Evolutionary conservation across 2,797 vertebrate genomes (phyloP).

Genomic region (Lacerta agilis): DNA sequence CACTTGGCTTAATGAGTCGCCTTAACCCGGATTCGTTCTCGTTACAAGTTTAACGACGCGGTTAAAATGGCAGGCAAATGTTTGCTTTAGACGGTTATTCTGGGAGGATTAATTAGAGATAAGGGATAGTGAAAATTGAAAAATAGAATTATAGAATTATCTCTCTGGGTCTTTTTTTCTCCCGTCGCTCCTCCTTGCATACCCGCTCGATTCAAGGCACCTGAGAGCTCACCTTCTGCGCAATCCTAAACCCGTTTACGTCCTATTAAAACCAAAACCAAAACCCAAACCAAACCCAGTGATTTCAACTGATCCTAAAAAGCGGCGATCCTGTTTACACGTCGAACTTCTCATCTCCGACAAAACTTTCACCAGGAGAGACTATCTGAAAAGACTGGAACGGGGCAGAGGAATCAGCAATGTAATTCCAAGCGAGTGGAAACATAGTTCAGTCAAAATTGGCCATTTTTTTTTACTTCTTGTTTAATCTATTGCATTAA

Average conservation of each 20-base stretch:
- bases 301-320: background rate
- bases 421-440: background rate
- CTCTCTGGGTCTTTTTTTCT: background rate
- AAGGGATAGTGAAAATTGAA: constrained; percentile 14
- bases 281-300: background rate
- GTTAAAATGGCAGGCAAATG: constrained; percentile 12
- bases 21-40: background rate
- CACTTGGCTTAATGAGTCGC: background rate
- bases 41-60: fast-evolving
- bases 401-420: background rate
- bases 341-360: no score
- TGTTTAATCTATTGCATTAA: background rate
- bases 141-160: background rate
- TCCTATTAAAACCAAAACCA: background rate
- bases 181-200: background rate
- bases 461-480: background rate
- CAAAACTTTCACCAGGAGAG: background rate
- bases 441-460: background rate
- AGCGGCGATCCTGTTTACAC: background rate
- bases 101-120: background rate
- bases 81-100: background rate
- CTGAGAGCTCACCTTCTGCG: background rate
- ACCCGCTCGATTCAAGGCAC: no score
- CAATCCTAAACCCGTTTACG: background rate
- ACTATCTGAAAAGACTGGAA: no score